Evolutionary conservation across 2,888 invertebrate genomes (phyloP), one percentile per base, ranked within the genome.

Genomic region (Drosophila kanekoi): DNA sequence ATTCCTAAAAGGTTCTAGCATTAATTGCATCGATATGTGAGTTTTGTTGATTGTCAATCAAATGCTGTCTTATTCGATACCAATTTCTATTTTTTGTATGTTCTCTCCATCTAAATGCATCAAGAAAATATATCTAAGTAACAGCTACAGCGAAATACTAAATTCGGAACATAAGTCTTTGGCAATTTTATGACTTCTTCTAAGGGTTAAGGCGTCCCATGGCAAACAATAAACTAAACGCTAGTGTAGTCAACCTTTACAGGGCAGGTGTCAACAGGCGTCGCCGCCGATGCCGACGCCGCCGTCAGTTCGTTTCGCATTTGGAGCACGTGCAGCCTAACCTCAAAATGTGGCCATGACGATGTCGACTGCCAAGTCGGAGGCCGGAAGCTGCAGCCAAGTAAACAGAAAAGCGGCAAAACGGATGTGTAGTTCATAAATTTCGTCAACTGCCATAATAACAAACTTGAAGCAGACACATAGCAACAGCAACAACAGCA

Each of bases 391-490:
- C 86, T 70, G 82, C 64, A 81, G 64, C 68, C 76, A 66, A 86
- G 74, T 70, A 82, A 81, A 85, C 83, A 86, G 83, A 58, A 79
- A 66, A 66, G 77, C 81, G 72, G 68, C 82, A 71, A 77, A 89
- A 72, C 88, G 85, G 89, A 86, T 89, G 89, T 86, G 85, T 86
- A 89, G 77, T 88, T 86, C 89, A 89, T 89, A 86, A 86, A 86
- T 86, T 89, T 89, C 81, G 89, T 82, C 75, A 88, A 89, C 81
- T 77, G 89, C 83, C 80, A 85, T 73, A 82, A 89, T 82, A 82
- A 75, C 86, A 88, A 82, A 88, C 76, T 82, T 56, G 48, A 71
- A 40, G 63, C 67, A 47, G 75, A 38, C 40, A 70, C 47, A 43
- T 16, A 51, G 16, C 18, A 37, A 40, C 11, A 20, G 10, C 18